These are phyloP conservation scores for Drosophila dives DNA, from an alignment of 2,888 invertebrate genomes.

Conservation along the genomic window DNA sequence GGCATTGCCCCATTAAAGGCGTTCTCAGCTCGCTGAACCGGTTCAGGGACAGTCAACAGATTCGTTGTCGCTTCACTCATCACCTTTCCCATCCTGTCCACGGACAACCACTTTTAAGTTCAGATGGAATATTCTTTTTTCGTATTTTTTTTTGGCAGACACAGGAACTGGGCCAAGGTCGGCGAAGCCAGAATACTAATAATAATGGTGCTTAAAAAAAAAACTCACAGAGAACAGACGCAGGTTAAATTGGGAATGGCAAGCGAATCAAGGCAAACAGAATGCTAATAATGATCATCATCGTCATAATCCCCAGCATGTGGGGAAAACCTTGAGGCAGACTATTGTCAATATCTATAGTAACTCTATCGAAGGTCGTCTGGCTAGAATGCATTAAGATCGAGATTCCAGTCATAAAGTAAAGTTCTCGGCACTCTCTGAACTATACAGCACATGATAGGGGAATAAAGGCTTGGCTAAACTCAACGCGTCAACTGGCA, in stretches of 20 bases:
- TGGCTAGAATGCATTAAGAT: constrained; percentile 4
- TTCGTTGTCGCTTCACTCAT: constrained; percentile 12
- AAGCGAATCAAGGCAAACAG: constrained; percentile 33
- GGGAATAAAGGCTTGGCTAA: constrained; percentile 7
- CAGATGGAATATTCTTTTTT: constrained; percentile 57
- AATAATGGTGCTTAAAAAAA: constrained; percentile 29
- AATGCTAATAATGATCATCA: constrained; percentile 8
- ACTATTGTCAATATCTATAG: constrained; percentile 17
- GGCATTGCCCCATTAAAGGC: constrained; percentile 52
- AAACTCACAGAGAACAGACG: constrained; percentile 6
- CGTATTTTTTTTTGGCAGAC: constrained; percentile 52
- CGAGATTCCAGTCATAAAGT: constrained; percentile 7
- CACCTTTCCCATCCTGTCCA: constrained; percentile 32
- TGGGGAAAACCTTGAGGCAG: constrained; percentile 28
- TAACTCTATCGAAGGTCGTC: constrained; percentile 10
- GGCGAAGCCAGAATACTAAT: constrained; percentile 42
- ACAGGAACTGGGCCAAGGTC: constrained; percentile 75
- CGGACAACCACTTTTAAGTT: constrained; percentile 76
- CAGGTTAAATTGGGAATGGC: constrained; percentile 36
- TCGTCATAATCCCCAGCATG: not conserved
- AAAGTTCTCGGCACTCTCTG: constrained; percentile 18
- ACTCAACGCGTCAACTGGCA: constrained; percentile 61
- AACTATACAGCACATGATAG: constrained; percentile 5
- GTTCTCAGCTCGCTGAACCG: constrained; percentile 51
- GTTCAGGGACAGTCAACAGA: constrained; percentile 65